phyloP scores from a whole-genome alignment of 53 echinoderm and acorn worm species.

The Patiria pectinifera region DNA sequence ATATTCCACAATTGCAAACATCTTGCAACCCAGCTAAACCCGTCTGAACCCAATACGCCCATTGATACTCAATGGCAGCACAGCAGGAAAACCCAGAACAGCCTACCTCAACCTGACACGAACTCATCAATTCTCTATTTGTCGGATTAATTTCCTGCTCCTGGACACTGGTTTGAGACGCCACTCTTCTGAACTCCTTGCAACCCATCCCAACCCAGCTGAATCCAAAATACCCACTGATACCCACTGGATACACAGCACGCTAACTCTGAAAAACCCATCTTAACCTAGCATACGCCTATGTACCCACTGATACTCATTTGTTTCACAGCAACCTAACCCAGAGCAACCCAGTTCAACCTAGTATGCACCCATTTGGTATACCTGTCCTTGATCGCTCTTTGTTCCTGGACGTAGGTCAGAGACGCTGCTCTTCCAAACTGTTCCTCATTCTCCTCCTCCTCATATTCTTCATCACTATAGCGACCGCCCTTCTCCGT shows the following conservation, averaged over 20 bases:
- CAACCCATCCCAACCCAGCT: background rate
- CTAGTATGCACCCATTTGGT: background rate
- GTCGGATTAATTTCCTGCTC: background rate
- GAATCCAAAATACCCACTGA: background rate
- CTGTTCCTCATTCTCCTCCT: constrained; percentile 62
- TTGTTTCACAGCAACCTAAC: background rate
- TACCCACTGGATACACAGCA: too few species aligned
- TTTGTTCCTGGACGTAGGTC: constrained; percentile 85
- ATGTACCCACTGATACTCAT: background rate
- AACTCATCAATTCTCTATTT: too few species aligned
- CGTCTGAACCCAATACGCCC: too few species aligned
- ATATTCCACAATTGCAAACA: background rate
- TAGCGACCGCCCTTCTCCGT: constrained; percentile 87
- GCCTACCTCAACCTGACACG: too few species aligned
- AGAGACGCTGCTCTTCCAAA: constrained; percentile 73
- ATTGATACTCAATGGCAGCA: too few species aligned
- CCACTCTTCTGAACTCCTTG: too few species aligned
- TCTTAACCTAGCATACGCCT: too few species aligned
- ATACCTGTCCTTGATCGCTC: constrained; percentile 82
- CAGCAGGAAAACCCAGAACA: too few species aligned
- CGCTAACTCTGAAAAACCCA: too few species aligned
- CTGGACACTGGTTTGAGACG: background rate
- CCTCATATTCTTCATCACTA: constrained; percentile 72
- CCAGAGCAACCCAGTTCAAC: background rate
- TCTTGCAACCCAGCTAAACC: background rate